A percentile compares a stretch with the other conserved stretches of the same genome.
These are phyloP conservation scores for Pyralis farinalis DNA, from an alignment of 2,888 invertebrate genomes.

Conservation along the genomic window DNA sequence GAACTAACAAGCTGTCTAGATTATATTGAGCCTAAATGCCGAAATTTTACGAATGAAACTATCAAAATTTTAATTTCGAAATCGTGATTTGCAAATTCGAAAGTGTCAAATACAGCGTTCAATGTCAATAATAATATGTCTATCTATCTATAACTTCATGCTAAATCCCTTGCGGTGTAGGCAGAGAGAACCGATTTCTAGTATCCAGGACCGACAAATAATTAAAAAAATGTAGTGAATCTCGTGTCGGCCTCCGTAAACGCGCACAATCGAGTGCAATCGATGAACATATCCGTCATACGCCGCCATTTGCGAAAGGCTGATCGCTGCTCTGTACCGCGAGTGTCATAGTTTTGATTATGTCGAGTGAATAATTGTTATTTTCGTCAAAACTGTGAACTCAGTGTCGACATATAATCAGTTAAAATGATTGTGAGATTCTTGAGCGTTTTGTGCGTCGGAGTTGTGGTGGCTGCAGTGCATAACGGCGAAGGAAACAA, in stretches of 20 bases:
- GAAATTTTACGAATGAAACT: no score
- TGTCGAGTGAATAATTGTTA: constrained; percentile 72
- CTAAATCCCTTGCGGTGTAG: no score
- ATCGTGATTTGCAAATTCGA: no score
- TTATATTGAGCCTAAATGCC: no score
- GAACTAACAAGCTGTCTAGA: no score
- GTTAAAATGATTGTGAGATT: constrained; percentile 80
- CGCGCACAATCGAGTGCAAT: constrained; percentile 60
- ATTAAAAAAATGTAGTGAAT: no score
- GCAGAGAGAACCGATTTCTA: no score
- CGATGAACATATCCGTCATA: constrained; percentile 80
- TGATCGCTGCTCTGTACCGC: constrained; percentile 68
- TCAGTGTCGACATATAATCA: constrained; percentile 58
- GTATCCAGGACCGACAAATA: no score
- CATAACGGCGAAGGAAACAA: constrained; percentile 68
- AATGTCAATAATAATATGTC: no score
- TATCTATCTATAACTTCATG: no score
- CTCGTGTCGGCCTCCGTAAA: constrained; percentile 60
- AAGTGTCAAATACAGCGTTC: no score
- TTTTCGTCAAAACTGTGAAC: constrained; percentile 68
- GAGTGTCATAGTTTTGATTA: constrained; percentile 69
- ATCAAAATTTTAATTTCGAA: no score
- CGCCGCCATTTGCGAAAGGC: constrained; percentile 80
- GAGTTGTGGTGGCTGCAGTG: constrained; percentile 72
- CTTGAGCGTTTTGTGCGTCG: constrained; percentile 72